Percentiles rank a stretch among this genome's conserved stretches.
These are phyloP conservation scores for Lepus timidus DNA, from an alignment of 2,113 vertebrate genomes.

Conservation along the genomic window DNA sequence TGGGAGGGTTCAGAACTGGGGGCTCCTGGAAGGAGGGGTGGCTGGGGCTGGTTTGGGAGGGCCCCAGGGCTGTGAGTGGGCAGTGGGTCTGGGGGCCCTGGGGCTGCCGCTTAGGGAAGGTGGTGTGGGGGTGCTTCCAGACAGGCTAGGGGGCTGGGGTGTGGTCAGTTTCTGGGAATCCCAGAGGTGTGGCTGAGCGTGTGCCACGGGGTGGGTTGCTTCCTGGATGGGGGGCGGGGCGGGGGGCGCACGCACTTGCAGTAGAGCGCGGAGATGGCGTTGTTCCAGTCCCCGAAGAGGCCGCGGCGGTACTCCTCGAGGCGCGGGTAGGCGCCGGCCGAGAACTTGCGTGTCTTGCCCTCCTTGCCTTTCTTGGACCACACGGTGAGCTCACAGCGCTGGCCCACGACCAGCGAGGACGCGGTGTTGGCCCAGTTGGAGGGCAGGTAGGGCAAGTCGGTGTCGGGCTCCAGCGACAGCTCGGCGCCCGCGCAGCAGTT, in stretches of 20 bases:
- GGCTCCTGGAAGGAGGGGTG: background rate
- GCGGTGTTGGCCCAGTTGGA: background rate
- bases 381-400: slow-evolving; percentile 82
- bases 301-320: slow-evolving; percentile 87
- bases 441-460: slow-evolving; percentile 87
- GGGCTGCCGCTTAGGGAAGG: background rate
- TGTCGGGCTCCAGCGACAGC: slow-evolving; percentile 38
- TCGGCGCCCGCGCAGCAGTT: slow-evolving; percentile 85
- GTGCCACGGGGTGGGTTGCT: background rate
- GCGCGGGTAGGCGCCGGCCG: slow-evolving; percentile 44
- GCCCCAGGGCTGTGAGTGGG: background rate
- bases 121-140: background rate
- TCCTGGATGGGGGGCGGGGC: too few species aligned
- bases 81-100: background rate
- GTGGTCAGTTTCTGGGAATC: background rate
- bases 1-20: background rate
- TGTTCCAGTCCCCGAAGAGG: slow-evolving; percentile 84
- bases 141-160: too few species aligned
- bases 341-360: slow-evolving; percentile 78
- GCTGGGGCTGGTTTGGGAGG: background rate
- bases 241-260: slow-evolving; percentile 83
- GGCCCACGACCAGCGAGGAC: slow-evolving; percentile 89
- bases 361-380: slow-evolving; percentile 85
- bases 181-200: background rate
- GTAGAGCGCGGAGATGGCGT: slow-evolving; percentile 86